Conservation (phyloP, 2,888 invertebrate species). For the Meta bourneti region DNA sequence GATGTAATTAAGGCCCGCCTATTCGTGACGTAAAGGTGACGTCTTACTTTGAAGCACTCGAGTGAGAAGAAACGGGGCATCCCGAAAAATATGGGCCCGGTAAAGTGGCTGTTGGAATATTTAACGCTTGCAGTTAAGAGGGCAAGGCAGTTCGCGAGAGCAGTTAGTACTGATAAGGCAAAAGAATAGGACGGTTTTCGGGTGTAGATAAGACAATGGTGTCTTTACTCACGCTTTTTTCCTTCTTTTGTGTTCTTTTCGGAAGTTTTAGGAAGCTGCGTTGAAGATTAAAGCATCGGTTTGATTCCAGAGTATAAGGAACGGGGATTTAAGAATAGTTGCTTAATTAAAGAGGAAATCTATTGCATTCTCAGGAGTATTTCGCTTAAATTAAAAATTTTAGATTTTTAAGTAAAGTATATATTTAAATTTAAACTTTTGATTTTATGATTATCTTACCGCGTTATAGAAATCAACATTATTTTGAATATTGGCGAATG, state of each 20-base stretch:
- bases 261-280: not conserved
- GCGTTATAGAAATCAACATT: no score
- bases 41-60: constrained; percentile 16
- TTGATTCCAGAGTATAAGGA: not conserved
- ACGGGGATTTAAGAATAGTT: not conserved
- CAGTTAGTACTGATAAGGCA: constrained; percentile 28
- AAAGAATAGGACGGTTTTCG: not conserved
- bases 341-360: not conserved
- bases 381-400: no score
- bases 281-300: not conserved
- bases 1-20: constrained; percentile 60
- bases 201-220: constrained; percentile 6
- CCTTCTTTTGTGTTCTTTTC: not conserved
- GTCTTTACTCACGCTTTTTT: not conserved
- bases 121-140: constrained; percentile 31
- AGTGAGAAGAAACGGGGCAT: constrained; percentile 4
- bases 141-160: not conserved
- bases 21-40: constrained; percentile 62
- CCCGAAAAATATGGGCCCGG: constrained; percentile 17
- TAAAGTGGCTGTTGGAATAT: constrained; percentile 38
- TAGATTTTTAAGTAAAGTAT: no score
- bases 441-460: no score
- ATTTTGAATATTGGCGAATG: no score
- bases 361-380: not conserved
- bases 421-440: no score